phyloP scores from a whole-genome alignment of 2,797 vertebrate genomes.

The Platyrinchus mystaceus region DNA sequence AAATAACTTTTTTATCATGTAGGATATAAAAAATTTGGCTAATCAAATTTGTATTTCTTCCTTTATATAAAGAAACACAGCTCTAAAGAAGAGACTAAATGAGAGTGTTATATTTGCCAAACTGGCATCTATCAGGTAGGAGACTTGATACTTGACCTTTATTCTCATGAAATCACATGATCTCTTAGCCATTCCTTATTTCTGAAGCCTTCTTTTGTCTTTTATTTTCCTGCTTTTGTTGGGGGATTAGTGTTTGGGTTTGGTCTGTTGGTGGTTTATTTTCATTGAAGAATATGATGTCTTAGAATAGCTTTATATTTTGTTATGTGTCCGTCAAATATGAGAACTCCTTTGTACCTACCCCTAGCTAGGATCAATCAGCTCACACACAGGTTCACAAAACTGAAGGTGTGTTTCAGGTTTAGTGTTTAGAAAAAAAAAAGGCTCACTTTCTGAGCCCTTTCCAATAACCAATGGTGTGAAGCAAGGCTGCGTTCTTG shows the following conservation, averaged over 20 bases:
- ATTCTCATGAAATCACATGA: neutral
- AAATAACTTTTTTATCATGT: neutral
- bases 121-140: neutral
- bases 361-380: neutral
- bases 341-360: neutral
- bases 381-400: neutral
- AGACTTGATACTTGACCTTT: neutral
- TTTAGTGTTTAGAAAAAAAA: neutral
- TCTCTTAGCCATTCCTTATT: neutral
- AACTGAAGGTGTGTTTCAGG: neutral
- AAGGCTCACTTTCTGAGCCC: too few relatives aligned
- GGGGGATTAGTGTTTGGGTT: rapidly evolving
- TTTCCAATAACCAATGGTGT: too few relatives aligned
- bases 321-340: neutral
- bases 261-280: rapidly evolving
- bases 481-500: too few relatives aligned
- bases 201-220: neutral
- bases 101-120: neutral
- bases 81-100: neutral
- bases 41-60: neutral
- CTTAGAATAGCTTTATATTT: neutral
- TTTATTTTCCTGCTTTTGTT: neutral
- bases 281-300: neutral
- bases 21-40: neutral
- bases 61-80: neutral